Base-by-base conservation (phyloP, 2,113 vertebrate genomes). In the Kryptolebias marmoratus region DNA sequence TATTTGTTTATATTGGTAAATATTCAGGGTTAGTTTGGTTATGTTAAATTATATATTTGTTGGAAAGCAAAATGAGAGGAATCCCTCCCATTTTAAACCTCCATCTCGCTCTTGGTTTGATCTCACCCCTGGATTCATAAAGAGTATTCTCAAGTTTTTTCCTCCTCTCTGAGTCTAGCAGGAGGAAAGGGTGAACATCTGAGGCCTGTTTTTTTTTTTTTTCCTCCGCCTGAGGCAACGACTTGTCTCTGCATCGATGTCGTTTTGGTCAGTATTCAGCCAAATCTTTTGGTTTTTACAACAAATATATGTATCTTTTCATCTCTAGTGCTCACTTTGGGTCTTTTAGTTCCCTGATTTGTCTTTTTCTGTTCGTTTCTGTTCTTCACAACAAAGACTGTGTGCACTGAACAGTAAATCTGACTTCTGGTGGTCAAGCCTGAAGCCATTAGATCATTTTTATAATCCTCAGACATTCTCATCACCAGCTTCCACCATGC, bases 91-190 rank as follows among this genome's bases (percentile, higher is more conserved):
- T 42, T 8, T 42, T 42, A 9, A 42, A 42, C 10, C 49, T 50
- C 4, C 5, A 4, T 50, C 14, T 54, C 12, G 12, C 3, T 5
- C 12, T 28, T 30, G 2, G 10, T 55, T 55, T 28, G 1, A 28
- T 2, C 11, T 27, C 30, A 16, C 45, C 60, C 57, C 28, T 71
- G 44, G 57, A 47, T 74, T 74, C 42, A 66, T 72, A 71, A 78
- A 80, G 63, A 70, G 39, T 75, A 81, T 74, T 72, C 77, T 69
- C 82, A 70, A 76, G 79, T 22, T 65, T 12, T 30, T 48, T 39
- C 3, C 11, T 8, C 5, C 16, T 42, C 32, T 42, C n/a, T 5
- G 11, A 61, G 45, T 59, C 71, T 59, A 47, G 13, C 60, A 64
- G 11, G 15, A 58, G 53, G 48, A 16, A 73, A 32, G 32, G 28